Evolutionary conservation across 2,113 vertebrate genomes (phyloP).

Genomic region (Malaclemys terrapin): DNA sequence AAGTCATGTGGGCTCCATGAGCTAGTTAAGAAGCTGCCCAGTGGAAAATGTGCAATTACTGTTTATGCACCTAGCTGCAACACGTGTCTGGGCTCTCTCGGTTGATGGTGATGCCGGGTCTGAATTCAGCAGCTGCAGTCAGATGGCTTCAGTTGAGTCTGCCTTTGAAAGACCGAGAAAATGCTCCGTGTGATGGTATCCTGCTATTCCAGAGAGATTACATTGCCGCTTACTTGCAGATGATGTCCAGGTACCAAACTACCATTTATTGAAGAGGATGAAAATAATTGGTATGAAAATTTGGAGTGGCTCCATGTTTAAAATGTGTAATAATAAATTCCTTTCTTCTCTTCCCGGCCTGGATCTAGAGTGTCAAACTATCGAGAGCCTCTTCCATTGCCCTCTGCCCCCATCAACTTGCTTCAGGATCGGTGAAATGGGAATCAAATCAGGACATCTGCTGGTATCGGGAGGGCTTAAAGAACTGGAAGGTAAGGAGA

Average conservation of each 20-base stretch:
- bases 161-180: rapidly evolving
- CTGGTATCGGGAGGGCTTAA: neutral
- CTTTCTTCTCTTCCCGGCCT: neutral
- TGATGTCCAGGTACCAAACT: neutral
- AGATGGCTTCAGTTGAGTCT: neutral
- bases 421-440: neutral
- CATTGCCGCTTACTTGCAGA: rapidly evolving
- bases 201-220: neutral
- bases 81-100: neutral
- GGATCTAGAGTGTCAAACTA: neutral
- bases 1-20: neutral
- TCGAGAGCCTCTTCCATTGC: neutral
- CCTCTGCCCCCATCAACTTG: neutral
- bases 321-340: neutral
- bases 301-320: neutral
- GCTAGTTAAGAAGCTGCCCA: neutral
- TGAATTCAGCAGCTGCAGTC: neutral
- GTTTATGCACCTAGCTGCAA: neutral
- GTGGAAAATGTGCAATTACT: rapidly evolving
- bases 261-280: neutral
- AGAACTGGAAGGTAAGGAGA: neutral
- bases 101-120: neutral
- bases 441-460: neutral
- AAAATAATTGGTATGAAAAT: neutral
- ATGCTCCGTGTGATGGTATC: neutral